These are phyloP conservation scores for Buteo buteo DNA, from an alignment of 2,113 vertebrate species.

Conservation along the genomic window DNA sequence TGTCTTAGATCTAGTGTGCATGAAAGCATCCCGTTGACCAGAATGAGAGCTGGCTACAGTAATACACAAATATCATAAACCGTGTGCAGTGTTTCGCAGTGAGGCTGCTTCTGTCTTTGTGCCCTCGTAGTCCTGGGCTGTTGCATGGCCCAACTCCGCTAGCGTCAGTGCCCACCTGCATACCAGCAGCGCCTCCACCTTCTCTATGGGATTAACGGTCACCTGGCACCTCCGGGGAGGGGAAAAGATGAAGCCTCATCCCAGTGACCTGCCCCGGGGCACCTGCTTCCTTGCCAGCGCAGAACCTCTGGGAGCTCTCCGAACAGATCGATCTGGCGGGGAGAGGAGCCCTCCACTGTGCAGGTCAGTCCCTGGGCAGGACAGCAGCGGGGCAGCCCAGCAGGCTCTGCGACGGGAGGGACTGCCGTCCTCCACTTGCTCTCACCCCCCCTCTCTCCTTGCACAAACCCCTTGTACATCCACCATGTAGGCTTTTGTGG, in stretches of 20 bases:
- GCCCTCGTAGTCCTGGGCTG: neutral
- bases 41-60: neutral
- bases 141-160: neutral
- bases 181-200: neutral
- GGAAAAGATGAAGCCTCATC: neutral
- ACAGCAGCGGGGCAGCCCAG: fast-evolving
- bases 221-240: neutral
- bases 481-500: fast-evolving
- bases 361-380: neutral
- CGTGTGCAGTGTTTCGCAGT: neutral
- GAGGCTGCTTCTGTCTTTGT: neutral
- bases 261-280: neutral
- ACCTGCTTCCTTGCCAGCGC: neutral
- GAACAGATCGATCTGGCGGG: fast-evolving
- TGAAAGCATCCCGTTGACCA: neutral
- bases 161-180: fast-evolving
- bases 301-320: neutral
- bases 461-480: neutral
- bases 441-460: neutral
- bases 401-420: neutral
- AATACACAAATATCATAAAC: fast-evolving
- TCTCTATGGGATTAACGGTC: fast-evolving
- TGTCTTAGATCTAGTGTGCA: neutral
- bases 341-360: neutral
- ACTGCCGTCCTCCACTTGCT: neutral